These are phyloP conservation scores for Hemiscyllium ocellatum DNA, from an alignment of 2,113 vertebrate species.

Conservation along the genomic window DNA sequence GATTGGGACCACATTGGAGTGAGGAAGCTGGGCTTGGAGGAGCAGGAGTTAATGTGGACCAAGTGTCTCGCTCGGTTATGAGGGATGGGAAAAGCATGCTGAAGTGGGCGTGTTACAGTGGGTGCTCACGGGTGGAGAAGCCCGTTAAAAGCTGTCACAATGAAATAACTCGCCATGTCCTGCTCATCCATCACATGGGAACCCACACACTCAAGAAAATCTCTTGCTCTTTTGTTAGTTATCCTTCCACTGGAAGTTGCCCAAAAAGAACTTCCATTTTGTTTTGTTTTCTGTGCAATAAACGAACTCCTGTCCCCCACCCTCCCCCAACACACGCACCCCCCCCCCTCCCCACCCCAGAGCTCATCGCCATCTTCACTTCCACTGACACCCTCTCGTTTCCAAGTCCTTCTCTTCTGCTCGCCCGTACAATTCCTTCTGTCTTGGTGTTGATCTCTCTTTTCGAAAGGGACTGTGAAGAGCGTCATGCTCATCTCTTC, in stretches of 20 bases:
- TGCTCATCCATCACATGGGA: constrained; percentile 42
- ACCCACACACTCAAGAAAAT: neutral
- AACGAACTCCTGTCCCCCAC: constrained; percentile 49
- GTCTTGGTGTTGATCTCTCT: neutral
- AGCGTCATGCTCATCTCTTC: constrained; percentile 72
- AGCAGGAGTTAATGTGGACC: neutral
- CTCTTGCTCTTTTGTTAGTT: neutral
- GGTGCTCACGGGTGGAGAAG: neutral
- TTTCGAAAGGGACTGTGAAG: neutral
- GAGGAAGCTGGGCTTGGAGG: neutral
- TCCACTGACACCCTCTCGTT: constrained; percentile 70
- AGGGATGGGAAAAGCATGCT: neutral
- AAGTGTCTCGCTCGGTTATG: neutral
- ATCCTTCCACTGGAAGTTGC: constrained; percentile 47
- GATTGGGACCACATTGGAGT: neutral
- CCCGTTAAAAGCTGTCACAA: constrained; percentile 25
- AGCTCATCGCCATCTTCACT: constrained; percentile 64
- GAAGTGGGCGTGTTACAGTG: neutral
- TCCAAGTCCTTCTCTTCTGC: constrained; percentile 62
- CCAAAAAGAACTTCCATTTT: constrained; percentile 44
- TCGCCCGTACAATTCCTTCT: neutral
- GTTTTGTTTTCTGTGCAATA: constrained; percentile 45
- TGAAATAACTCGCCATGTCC: constrained; percentile 53
- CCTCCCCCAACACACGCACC: constrained; percentile 53
- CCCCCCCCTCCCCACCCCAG: neutral